Evolutionary conservation across 1,140 invertebrate species (phyloP), one percentile per base, ranked within the genome.

Genomic region (Bombus haemorrhoidalis): DNA sequence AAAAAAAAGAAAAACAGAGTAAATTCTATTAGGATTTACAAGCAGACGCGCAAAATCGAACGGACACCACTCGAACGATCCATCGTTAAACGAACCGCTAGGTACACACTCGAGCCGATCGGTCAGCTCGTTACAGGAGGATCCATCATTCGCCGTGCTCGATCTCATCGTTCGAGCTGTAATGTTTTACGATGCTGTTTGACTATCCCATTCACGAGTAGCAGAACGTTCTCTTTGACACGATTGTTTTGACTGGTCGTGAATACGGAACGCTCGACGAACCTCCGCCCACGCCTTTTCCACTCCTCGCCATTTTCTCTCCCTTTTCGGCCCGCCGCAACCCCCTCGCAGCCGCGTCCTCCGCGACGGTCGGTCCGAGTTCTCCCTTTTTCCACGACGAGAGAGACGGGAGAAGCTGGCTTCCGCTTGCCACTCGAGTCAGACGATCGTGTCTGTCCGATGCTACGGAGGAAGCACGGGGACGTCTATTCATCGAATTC

Each of bases 401-500:
- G 68, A 39, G 15, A 39, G 28, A 12, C 47, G 8, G 32, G 3
- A 22, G 15, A 81, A 66, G 62, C 73, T 83, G 76, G 82, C 84
- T 93, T 92, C 91, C 91, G 91, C 73, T 86, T 85, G 90, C 85
- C 86, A 81, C 81, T 84, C 83, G 74, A 85, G 64, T 43, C 77
- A 37, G 34, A 77, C 62, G 47, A 53, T 53, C 47, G 47, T 81
- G 57, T 57, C 75, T 75, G 80, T 62, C 57, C 12, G 78, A 34
- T 68, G 73, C n/a, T 77, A 86, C 75, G 39, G 85, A 68, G 84
- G 76, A 69, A 79, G 72, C 66, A 37, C 66, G 66, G 9, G 66
- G 9, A 34, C 32, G 89, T 92, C 91, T 89, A 92, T 91, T 91
- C 91, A 90, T 89, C 90, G 83, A 37, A 8, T n/a, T n/a, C n/a